Percentiles rank a stretch among this genome's conserved stretches.
Evolutionary conservation across 2,888 invertebrate species (phyloP).

Genomic region (Gortyna flavago): DNA sequence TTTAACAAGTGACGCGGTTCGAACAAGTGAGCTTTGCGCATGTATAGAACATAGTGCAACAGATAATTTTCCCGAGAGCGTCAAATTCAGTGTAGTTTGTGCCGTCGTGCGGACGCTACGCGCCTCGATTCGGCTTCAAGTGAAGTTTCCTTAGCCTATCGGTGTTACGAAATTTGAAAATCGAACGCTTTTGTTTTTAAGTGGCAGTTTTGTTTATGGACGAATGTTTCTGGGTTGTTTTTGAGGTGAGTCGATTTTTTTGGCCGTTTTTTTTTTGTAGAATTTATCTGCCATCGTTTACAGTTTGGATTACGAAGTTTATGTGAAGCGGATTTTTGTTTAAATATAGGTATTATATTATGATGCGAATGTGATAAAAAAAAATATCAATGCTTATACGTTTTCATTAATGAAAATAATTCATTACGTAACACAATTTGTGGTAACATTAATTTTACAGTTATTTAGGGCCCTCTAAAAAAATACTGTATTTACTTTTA

Average conservation of each 20-base stretch:
- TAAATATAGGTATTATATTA: not conserved
- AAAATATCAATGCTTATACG: not conserved
- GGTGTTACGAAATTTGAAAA: slow-evolving; percentile 73
- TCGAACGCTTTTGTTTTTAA: slow-evolving; percentile 69
- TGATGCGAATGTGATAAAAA: not conserved
- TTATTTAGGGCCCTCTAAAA: not conserved
- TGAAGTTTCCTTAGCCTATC: slow-evolving; percentile 75
- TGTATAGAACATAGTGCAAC: slow-evolving; percentile 78
- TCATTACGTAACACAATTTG: slow-evolving; percentile 31
- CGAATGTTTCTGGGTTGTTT: slow-evolving; percentile 62
- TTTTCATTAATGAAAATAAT: not conserved
- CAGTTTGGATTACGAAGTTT: not conserved
- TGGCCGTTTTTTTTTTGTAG: not conserved
- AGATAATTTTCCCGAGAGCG: slow-evolving; percentile 75
- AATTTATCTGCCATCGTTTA: not conserved
- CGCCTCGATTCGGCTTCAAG: slow-evolving; percentile 60
- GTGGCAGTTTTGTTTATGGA: slow-evolving; percentile 75
- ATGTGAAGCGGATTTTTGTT: not conserved
- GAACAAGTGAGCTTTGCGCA: slow-evolving; percentile 74
- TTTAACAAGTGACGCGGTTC: slow-evolving; percentile 51
- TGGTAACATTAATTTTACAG: not conserved
- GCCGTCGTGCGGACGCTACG: slow-evolving; percentile 71
- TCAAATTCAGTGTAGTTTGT: slow-evolving; percentile 77
- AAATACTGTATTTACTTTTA: not conserved
- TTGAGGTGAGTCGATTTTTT: slow-evolving; percentile 68